phyloP scores from a whole-genome alignment of 1,140 invertebrate species.

The Drosophila subobscura region DNA sequence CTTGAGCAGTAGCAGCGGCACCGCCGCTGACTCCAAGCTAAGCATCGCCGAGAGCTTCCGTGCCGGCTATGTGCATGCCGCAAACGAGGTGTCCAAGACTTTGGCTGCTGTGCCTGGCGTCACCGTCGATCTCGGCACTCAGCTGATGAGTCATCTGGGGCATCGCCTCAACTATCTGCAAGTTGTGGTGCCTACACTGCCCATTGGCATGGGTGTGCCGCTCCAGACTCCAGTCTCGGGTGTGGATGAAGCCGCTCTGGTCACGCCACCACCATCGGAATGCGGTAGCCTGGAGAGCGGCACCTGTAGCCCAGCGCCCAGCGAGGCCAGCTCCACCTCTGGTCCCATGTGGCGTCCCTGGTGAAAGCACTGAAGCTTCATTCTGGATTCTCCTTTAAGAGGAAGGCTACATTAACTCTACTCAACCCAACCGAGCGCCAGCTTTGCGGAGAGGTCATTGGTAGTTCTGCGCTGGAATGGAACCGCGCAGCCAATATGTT shows the following conservation, averaged over 20 bases:
- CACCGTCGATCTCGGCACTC: slow-evolving; percentile 93
- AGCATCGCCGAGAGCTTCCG: slow-evolving; percentile 88
- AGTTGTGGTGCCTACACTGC: slow-evolving; percentile 77
- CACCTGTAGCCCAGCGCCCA: slow-evolving; percentile 78
- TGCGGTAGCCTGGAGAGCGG: slow-evolving; percentile 79
- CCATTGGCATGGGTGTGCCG: slow-evolving; percentile 68
- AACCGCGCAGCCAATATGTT: slow-evolving; percentile 2
- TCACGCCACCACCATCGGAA: slow-evolving; percentile 80
- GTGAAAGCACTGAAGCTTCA: slow-evolving; percentile 43
- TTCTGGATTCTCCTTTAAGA: slow-evolving; percentile 40
- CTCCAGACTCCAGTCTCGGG: slow-evolving; percentile 19
- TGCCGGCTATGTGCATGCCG: slow-evolving; percentile 92
- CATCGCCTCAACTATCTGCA: slow-evolving; percentile 88
- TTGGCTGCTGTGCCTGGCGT: slow-evolving; percentile 93
- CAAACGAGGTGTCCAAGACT: slow-evolving; percentile 89
- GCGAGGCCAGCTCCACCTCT: slow-evolving; percentile 65
- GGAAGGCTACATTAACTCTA: slow-evolving; percentile 36
- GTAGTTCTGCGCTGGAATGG: slow-evolving; percentile 18
- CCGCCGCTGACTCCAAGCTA: slow-evolving; percentile 74
- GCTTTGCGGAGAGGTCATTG: slow-evolving; percentile 7
- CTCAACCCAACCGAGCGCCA: slow-evolving; percentile 11
- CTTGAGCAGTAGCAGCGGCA: slow-evolving; percentile 39
- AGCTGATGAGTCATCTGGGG: slow-evolving; percentile 94
- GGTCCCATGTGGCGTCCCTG: slow-evolving; percentile 79
- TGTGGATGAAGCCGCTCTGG: slow-evolving; percentile 48